Percentiles rank a stretch among this genome's conserved stretches.
These are phyloP conservation scores for Tetropium fuscum DNA, from an alignment of 2,888 invertebrate species.

Conservation along the genomic window DNA sequence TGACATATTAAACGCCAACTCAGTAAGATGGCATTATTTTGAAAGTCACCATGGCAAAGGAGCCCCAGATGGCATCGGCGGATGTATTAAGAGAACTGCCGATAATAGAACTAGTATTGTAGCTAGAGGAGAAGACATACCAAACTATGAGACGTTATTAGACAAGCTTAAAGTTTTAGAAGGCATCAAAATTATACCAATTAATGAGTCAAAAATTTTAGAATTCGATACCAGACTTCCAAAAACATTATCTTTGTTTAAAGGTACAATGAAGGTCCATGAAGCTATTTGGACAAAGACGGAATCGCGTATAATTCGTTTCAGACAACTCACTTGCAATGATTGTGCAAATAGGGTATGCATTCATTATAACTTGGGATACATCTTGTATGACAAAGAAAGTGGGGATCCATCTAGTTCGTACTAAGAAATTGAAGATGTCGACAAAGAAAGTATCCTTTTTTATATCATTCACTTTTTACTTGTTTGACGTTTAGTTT, in stretches of 20 bases:
- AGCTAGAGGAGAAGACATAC: neutral
- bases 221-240: neutral
- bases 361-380: neutral
- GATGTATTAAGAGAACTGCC: constrained; percentile 24
- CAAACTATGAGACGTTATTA: neutral
- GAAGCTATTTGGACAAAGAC: neutral
- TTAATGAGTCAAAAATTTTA: neutral
- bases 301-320: neutral
- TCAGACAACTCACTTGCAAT: neutral
- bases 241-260: neutral
- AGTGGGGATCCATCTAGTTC: too few relatives aligned
- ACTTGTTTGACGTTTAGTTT: neutral
- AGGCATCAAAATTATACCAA: neutral
- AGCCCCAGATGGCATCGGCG: constrained; percentile 30
- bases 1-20: neutral
- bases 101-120: constrained; percentile 7
- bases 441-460: neutral
- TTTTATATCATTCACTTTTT: neutral
- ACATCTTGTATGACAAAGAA: neutral
- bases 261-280: neutral
- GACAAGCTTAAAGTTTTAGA: neutral
- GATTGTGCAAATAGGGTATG: neutral
- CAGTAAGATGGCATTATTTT: constrained; percentile 28
- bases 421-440: neutral
- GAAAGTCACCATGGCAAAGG: constrained; percentile 30